Conservation (phyloP, 2,888 invertebrate species). For the Fabriciana adippe region DNA sequence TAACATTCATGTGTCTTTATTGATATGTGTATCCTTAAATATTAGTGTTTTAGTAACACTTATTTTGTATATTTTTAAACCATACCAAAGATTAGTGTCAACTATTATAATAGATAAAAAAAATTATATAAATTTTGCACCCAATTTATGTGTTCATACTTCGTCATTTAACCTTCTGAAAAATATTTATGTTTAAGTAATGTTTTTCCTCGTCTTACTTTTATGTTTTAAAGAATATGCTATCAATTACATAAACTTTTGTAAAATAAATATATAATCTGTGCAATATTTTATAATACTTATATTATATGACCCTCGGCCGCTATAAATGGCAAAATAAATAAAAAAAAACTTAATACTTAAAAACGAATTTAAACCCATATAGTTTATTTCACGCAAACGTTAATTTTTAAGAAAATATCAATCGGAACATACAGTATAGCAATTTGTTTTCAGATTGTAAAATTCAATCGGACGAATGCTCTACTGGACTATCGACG, state of each 20-base stretch:
- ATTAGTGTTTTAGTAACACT: not conserved
- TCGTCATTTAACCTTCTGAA: too few relatives aligned
- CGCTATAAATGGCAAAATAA: too few relatives aligned
- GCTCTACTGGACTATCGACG: conserved; percentile 40
- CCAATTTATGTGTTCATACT: too few relatives aligned
- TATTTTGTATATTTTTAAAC: not conserved
- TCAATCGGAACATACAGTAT: conserved; percentile 37
- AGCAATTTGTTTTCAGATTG: conserved; percentile 52
- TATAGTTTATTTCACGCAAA: not conserved
- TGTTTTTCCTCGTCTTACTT: too few relatives aligned
- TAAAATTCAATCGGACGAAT: conserved; percentile 41
- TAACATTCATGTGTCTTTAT: too few relatives aligned
- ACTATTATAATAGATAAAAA: too few relatives aligned
- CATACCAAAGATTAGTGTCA: conserved; percentile 3
- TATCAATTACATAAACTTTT: not conserved
- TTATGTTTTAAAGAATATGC: conserved; percentile 20
- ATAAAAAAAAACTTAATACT: not conserved
- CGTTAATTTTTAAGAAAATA: conserved; percentile 4
- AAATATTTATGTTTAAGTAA: too few relatives aligned
- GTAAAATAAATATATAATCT: not conserved
- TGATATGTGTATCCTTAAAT: too few relatives aligned
- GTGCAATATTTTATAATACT: not conserved
- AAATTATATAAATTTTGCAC: too few relatives aligned
- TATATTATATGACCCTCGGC: not conserved
- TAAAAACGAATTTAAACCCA: not conserved